Evolutionary conservation across 1,140 invertebrate species (phyloP).

Genomic region (Bombus confusus): DNA sequence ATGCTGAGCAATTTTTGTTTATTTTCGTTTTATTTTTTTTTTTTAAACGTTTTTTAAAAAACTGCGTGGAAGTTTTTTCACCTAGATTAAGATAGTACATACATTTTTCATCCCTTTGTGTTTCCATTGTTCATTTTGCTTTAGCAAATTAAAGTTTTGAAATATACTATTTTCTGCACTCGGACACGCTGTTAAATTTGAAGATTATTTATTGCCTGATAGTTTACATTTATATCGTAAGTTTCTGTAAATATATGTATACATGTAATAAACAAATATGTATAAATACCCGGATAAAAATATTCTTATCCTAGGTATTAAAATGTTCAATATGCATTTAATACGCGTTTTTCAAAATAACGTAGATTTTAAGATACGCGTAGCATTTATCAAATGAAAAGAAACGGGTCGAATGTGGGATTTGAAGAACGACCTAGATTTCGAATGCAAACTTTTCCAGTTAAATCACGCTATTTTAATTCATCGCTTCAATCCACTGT

Average conservation of each 20-base stretch:
- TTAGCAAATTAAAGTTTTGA: background rate
- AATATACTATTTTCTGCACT: background rate
- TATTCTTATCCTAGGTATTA: no score
- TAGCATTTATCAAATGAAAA: background rate
- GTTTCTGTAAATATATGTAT: no score
- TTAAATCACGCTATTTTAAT: slow-evolving; percentile 49
- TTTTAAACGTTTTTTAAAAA: background rate
- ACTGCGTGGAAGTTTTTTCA: background rate
- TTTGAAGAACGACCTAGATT: slow-evolving; percentile 32
- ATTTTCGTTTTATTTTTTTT: background rate
- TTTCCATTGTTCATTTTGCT: background rate
- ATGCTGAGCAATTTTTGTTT: background rate
- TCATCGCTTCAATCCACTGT: slow-evolving; percentile 20
- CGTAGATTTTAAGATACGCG: background rate
- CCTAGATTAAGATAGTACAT: background rate
- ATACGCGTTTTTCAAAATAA: background rate
- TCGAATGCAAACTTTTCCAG: slow-evolving; percentile 38
- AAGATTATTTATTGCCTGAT: no score
- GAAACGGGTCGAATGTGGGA: background rate
- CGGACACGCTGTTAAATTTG: no score
- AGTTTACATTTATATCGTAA: no score
- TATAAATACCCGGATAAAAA: no score
- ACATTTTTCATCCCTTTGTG: background rate
- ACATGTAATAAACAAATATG: no score
- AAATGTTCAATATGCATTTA: no score